Conservation (phyloP, 2,797 vertebrate genomes). For the Bufotes viridis region DNA sequence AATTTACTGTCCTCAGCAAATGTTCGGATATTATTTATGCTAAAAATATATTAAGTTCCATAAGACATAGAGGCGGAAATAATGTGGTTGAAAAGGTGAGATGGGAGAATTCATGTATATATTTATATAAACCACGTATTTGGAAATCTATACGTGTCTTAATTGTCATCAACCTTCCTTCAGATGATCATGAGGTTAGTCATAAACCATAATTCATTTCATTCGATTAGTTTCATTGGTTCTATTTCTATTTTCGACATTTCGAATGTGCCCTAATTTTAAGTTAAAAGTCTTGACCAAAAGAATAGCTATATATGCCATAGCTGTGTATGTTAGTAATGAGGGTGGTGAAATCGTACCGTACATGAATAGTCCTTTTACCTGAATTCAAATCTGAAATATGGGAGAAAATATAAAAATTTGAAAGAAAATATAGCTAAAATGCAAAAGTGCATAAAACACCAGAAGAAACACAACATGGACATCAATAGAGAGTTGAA, state of each 20-base stretch:
- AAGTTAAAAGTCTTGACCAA: neutral
- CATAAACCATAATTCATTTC: neutral
- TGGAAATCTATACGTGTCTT: neutral
- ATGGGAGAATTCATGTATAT: conserved; percentile 36
- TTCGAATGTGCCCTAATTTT: too few species aligned
- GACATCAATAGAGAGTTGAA: neutral
- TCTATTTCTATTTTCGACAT: neutral
- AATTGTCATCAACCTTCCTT: neutral
- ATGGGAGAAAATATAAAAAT: neutral
- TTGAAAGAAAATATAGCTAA: neutral
- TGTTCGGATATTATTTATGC: conserved; percentile 83
- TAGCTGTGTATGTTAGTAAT: neutral
- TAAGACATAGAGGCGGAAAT: conserved; percentile 73
- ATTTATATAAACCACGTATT: neutral
- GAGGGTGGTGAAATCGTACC: neutral
- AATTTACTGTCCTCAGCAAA: conserved; percentile 92
- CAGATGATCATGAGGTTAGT: neutral
- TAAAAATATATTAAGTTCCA: conserved; percentile 85
- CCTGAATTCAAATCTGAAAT: neutral
- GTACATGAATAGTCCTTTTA: neutral
- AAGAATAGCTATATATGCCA: neutral
- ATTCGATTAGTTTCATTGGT: neutral
- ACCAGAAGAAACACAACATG: neutral
- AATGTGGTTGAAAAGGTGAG: conserved; percentile 70
- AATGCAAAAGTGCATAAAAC: neutral